Percentiles rank a stretch among this genome's conserved stretches.
These are phyloP conservation scores for Acleris cristana DNA, from an alignment of 2,888 invertebrate species.

Conservation along the genomic window DNA sequence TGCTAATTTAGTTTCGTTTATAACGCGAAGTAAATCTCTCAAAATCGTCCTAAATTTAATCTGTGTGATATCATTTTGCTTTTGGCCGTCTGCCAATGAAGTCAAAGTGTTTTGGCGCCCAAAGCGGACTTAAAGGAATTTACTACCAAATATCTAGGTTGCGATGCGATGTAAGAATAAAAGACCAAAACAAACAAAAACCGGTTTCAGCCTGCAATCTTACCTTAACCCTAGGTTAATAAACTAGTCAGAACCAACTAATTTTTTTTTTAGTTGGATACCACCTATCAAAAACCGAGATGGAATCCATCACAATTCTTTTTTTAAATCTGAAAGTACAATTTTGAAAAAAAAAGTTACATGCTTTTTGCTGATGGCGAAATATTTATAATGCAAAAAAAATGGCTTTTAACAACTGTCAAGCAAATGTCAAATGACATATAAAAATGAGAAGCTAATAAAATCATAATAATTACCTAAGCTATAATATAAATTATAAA, in stretches of 20 bases:
- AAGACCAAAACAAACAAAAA: constrained; percentile 19
- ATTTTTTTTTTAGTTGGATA: too few species aligned
- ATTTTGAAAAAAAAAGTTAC: too few species aligned
- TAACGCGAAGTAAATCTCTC: constrained; percentile 16
- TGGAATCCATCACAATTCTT: background rate
- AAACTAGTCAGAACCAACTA: too few species aligned
- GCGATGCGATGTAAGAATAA: constrained; percentile 4
- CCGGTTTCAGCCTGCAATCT: background rate
- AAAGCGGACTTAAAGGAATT: constrained; percentile 36
- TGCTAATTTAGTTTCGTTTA: background rate
- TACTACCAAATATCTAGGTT: constrained; percentile 37
- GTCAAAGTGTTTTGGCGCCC: constrained; percentile 50
- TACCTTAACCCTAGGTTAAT: background rate
- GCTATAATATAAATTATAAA: too few species aligned
- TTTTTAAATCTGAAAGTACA: background rate
- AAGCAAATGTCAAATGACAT: background rate
- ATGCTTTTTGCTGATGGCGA: background rate
- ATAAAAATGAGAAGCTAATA: background rate
- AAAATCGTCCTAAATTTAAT: constrained; percentile 52
- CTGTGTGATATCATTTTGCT: constrained; percentile 40
- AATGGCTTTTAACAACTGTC: background rate
- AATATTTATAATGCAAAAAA: background rate
- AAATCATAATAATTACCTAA: background rate
- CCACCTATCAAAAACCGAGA: too few species aligned
- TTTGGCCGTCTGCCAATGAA: constrained; percentile 55